A percentile compares a stretch with the other conserved stretches of the same genome.
phyloP scores from a whole-genome alignment of 1,140 invertebrate species.

The Holcopasites calliopsidis region DNA sequence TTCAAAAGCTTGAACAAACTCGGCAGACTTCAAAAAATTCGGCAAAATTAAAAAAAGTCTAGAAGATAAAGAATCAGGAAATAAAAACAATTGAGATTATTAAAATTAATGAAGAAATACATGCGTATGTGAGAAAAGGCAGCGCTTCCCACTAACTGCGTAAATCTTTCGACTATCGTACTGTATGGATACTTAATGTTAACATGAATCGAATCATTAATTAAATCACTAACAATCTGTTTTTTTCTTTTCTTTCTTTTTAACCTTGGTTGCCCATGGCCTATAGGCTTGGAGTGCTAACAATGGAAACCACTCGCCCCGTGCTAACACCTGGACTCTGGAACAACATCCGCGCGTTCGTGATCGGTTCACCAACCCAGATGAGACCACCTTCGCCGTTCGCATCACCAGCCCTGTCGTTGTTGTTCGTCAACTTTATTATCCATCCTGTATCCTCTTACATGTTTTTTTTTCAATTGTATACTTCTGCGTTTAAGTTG shows the following conservation, averaged over 20 bases:
- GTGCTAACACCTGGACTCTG: constrained; percentile 81
- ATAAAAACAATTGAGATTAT: too few species aligned
- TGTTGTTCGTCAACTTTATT: constrained; percentile 77
- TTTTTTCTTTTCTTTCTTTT: constrained; percentile 83
- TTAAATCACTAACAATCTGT: constrained; percentile 82
- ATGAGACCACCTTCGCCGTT: constrained; percentile 78
- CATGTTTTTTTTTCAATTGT: constrained; percentile 44
- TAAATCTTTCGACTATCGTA: constrained; percentile 73
- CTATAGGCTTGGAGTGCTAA: constrained; percentile 87
- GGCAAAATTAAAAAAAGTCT: too few species aligned
- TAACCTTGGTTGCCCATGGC: constrained; percentile 82
- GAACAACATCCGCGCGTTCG: constrained; percentile 79
- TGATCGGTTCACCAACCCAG: constrained; percentile 76
- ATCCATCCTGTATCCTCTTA: constrained; percentile 72
- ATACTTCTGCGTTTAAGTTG: constrained; percentile 21
- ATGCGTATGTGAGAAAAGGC: constrained; percentile 51
- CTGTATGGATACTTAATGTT: constrained; percentile 70
- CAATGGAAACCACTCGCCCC: constrained; percentile 81
- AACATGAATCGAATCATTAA: constrained; percentile 76
- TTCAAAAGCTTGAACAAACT: too few species aligned
- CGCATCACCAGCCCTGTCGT: constrained; percentile 79
- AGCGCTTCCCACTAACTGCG: constrained; percentile 76
- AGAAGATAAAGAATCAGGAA: too few species aligned
- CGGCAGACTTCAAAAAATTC: too few species aligned
- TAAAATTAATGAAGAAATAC: background rate